phyloP scores from a whole-genome alignment of 2,797 vertebrate genomes.

The Xiphophorus birchmanni region DNA sequence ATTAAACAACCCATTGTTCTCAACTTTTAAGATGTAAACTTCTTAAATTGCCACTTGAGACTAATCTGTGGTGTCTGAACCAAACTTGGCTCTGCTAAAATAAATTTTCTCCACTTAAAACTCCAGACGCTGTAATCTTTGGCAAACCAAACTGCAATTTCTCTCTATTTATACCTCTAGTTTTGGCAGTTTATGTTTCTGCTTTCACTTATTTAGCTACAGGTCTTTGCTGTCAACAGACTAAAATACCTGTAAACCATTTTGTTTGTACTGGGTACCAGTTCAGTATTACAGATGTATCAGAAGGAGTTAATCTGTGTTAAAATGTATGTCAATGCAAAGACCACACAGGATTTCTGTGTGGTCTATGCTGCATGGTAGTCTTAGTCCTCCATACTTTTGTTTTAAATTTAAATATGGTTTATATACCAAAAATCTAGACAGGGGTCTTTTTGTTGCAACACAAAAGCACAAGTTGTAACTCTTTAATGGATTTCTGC shows the following conservation, averaged over 20 bases:
- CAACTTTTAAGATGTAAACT: not conserved
- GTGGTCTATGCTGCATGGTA: too few relatives aligned
- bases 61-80: not conserved
- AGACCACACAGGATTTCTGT: not conserved
- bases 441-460: not conserved
- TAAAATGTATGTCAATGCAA: not conserved
- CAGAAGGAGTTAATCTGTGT: not conserved
- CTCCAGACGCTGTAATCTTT: slow-evolving; percentile 12
- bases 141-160: slow-evolving; percentile 28
- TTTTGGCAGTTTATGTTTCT: slow-evolving; percentile 1
- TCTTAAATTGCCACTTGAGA: not conserved
- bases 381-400: not conserved
- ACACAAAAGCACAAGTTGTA: not conserved
- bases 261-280: not conserved
- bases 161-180: slow-evolving; percentile 24
- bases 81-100: slow-evolving; percentile 12
- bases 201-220: slow-evolving; percentile 9
- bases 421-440: not conserved
- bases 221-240: slow-evolving; percentile 26
- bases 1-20: not conserved
- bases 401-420: not conserved
- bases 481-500: not conserved
- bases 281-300: not conserved
- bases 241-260: slow-evolving; percentile 17
- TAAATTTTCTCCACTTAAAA: slow-evolving; percentile 12